These are phyloP conservation scores for human (Homo sapiens) DNA, from an alignment of 2,113 vertebrate genomes.

Conservation along the genomic window GRCh38 chr2:114703001-114703500, in stretches of 20 bases:
- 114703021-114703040: neutral
- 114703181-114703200: neutral
- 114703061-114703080: neutral
- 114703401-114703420: constrained; percentile 58
- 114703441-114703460: constrained; percentile 33
- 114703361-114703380: neutral
- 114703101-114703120: neutral
- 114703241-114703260: constrained; percentile 16
- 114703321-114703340: constrained; percentile 2
- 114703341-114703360: neutral
- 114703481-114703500: constrained; percentile 55
- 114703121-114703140: neutral
- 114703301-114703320: neutral
- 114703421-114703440: constrained; percentile 53
- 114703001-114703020: fast-evolving
- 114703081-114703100: neutral
- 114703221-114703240: neutral
- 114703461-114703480: constrained; percentile 43
- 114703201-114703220: neutral
- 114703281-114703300: neutral
- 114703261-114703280: neutral
- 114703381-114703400: constrained; percentile 45
- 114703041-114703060: neutral
- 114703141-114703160: neutral
- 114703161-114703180: neutral